A percentile compares a stretch with the other conserved stretches of the same genome.
These are phyloP conservation scores for Esox lucius DNA, from an alignment of 2,797 vertebrate species.

Conservation along the genomic window DNA sequence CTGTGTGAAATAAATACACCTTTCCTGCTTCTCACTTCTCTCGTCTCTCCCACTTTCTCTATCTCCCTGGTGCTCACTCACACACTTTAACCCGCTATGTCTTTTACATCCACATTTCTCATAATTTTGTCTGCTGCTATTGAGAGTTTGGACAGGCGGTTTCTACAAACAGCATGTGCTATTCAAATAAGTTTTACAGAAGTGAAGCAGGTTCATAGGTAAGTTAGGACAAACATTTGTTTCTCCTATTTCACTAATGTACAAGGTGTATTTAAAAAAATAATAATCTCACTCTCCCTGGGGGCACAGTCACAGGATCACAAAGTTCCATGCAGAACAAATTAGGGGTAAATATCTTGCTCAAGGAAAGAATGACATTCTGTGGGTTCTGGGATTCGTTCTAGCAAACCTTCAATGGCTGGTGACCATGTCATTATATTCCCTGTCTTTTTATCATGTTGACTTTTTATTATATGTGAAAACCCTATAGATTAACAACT, in stretches of 20 bases:
- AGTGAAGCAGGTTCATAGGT: background rate
- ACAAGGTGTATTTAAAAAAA: no score
- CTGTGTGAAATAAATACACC: constrained; percentile 64
- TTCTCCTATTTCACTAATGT: no score
- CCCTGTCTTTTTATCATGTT: background rate
- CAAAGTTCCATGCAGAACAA: background rate
- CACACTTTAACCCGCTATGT: no score
- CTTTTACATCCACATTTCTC: constrained; percentile 65
- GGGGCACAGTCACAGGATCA: no score
- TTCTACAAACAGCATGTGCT: constrained; percentile 52
- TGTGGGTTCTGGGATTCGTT: background rate
- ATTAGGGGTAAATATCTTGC: background rate
- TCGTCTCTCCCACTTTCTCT: background rate
- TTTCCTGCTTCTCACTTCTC: constrained; percentile 44
- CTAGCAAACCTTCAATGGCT: no score
- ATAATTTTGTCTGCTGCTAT: constrained; percentile 73
- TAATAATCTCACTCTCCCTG: no score
- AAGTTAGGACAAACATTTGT: no score
- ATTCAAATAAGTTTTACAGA: constrained; percentile 8
- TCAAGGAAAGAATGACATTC: no score
- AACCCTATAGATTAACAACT: constrained; percentile 40
- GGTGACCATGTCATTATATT: background rate
- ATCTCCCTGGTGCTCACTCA: no score
- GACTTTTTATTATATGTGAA: constrained; percentile 17
- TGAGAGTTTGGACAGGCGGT: constrained; percentile 58